Evolutionary conservation across 2,888 invertebrate genomes (phyloP), one percentile per base, ranked within the genome.

Genomic region (Ramazzottius varieornatus): DNA sequence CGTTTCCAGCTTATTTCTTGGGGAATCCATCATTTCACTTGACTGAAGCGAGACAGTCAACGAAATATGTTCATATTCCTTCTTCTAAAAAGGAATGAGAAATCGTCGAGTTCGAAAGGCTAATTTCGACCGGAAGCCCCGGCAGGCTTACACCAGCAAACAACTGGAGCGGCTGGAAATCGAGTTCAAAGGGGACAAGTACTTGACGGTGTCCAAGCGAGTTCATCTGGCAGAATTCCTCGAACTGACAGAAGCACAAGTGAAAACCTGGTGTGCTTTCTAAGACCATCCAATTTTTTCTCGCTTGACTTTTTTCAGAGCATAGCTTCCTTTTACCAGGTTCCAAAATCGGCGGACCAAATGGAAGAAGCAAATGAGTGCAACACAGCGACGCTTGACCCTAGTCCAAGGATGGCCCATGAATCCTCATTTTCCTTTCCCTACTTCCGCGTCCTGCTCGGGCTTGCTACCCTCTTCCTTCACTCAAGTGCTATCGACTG

Each of bases 301-400:
- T 20, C 40, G 40, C 8, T 40, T n/a, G n/a, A n/a, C n/a, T n/a
- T n/a, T n/a, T n/a, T n/a, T n/a, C n/a, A n/a, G n/a, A n/a, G n/a
- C n/a, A n/a, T n/a, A n/a, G n/a, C n/a, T n/a, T n/a, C n/a, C n/a
- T n/a, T n/a, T n/a, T n/a, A n/a, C n/a, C n/a, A 54, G 54, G 54
- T 54, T 54, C 24, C 54, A 54, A 29, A 54, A 54, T 54, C 54
- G 54, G 4, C 54, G 93, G 68, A 94, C 93, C 0, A 93, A 94
- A 75, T 93, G 92, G 92, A 92, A 94, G 78, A 94, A 94, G 72
- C 93, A 94, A 73, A 78, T 94, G 71, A 90, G 92, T 0, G 86
- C 89, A 0, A 79, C 89, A 1, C 77, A n/a, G n/a, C n/a, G n/a
- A n/a, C n/a, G n/a, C n/a, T n/a, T n/a, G n/a, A n/a, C n/a, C n/a